A percentile compares a stretch with the other conserved stretches of the same genome.
Conservation (phyloP, 2,888 invertebrate genomes). For the Agapostemon virescens region DNA sequence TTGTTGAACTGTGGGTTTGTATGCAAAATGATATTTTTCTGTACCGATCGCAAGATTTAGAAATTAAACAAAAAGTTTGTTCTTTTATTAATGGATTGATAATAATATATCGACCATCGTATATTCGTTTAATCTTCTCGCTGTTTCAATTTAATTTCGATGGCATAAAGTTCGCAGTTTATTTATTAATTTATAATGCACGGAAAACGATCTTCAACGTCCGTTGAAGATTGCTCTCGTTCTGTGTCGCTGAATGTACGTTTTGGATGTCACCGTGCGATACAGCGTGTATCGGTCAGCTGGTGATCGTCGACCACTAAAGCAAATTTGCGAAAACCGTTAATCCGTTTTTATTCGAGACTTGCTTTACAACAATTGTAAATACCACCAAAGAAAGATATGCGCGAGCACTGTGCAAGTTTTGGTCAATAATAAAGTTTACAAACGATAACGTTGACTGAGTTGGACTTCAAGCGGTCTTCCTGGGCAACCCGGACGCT, state of each 20-base stretch:
- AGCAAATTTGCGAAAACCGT: neutral
- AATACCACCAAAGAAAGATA: conserved; percentile 6
- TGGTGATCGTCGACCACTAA: conserved; percentile 7
- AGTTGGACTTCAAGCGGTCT: conserved; percentile 17
- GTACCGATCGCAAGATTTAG: neutral
- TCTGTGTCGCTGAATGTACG: neutral
- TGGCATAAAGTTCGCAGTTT: neutral
- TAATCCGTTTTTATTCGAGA: neutral
- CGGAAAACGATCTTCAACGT: conserved; percentile 13
- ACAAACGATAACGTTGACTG: conserved; percentile 17
- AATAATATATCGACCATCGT: neutral
- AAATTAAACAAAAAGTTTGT: too few relatives aligned
- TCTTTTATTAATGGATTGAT: too few relatives aligned
- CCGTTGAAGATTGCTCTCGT: conserved; percentile 12
- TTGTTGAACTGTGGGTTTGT: conserved; percentile 2
- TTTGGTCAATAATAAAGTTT: conserved; percentile 53
- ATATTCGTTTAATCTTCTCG: neutral
- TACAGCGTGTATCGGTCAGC: conserved; percentile 35
- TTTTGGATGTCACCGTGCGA: conserved; percentile 2
- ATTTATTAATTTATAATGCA: conserved; percentile 10
- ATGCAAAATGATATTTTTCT: neutral
- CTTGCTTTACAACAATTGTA: conserved; percentile 14
- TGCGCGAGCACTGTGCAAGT: conserved; percentile 56
- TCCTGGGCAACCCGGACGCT: conserved; percentile 61
- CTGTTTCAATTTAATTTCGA: neutral